phyloP scores from a whole-genome alignment of 2,888 invertebrate species.

The Caenorhabditis imperialis region DNA sequence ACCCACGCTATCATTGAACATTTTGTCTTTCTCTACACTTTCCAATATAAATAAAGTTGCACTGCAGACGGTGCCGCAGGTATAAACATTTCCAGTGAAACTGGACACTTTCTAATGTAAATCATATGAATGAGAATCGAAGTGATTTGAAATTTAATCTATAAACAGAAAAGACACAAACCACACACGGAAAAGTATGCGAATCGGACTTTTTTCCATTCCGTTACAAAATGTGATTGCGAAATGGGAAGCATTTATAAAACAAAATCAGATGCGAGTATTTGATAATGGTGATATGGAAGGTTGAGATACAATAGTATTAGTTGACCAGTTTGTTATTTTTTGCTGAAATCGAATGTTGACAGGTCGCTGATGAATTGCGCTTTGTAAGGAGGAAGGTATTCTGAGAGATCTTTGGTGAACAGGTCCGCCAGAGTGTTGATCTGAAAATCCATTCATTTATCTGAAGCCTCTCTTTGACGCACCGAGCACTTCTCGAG shows the following conservation, averaged over 20 bases:
- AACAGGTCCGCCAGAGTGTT: conserved; percentile 43
- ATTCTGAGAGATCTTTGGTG: conserved; percentile 17
- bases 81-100: conserved; percentile 38
- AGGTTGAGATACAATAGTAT: conserved; percentile 1
- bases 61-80: conserved; percentile 11
- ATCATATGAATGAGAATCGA: background rate
- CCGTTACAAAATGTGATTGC: background rate
- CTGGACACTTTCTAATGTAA: conserved; percentile 16
- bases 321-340: conserved; percentile 12
- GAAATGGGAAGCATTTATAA: conserved; percentile 8
- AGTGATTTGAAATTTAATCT: conserved; percentile 10
- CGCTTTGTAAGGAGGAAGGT: conserved; percentile 15
- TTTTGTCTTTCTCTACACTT: conserved; percentile 2
- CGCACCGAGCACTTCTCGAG: conserved; percentile 20
- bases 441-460: too few relatives aligned
- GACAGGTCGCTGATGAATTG: conserved; percentile 37
- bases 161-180: conserved; percentile 35
- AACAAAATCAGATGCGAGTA: conserved; percentile 32
- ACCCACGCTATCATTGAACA: conserved; percentile 43
- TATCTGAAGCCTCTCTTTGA: too few relatives aligned
- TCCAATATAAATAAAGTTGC: too few relatives aligned
- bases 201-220: conserved; percentile 22
- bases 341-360: conserved; percentile 43
- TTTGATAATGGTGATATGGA: conserved; percentile 17
- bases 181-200: conserved; percentile 14